Percentiles rank a stretch among this genome's conserved stretches.
These are phyloP conservation scores for Sebastiscus albofasciatus DNA, from an alignment of 2,797 vertebrate species.

Conservation along the genomic window DNA sequence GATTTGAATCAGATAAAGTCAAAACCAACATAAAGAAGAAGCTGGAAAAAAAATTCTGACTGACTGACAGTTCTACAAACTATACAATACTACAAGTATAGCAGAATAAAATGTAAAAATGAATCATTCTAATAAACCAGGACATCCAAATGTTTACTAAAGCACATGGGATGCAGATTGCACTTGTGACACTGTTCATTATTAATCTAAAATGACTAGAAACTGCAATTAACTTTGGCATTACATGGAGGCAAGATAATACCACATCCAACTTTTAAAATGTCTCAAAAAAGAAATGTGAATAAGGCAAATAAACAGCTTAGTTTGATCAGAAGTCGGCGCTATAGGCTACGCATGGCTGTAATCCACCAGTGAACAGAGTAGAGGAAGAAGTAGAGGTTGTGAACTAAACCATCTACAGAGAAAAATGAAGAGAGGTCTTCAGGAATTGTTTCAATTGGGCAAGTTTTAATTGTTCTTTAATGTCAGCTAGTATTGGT, in stretches of 20 bases:
- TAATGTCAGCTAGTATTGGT: too few relatives aligned
- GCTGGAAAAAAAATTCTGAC: neutral
- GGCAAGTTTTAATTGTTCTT: too few relatives aligned
- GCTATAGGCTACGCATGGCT: too few relatives aligned
- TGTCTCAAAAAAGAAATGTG: too few relatives aligned
- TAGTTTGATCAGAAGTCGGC: too few relatives aligned
- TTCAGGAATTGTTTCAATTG: too few relatives aligned
- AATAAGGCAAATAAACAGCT: too few relatives aligned
- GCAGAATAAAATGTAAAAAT: neutral
- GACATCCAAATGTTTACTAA: neutral
- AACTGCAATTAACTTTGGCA: neutral
- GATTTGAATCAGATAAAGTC: neutral
- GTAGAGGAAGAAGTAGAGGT: too few relatives aligned
- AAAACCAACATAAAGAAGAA: neutral
- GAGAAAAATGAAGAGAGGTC: too few relatives aligned
- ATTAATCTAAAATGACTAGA: neutral
- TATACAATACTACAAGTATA: neutral
- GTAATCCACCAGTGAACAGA: too few relatives aligned
- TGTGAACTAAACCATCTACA: too few relatives aligned
- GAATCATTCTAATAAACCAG: neutral
- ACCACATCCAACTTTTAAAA: neutral
- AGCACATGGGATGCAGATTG: neutral
- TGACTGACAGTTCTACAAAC: neutral
- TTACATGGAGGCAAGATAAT: neutral
- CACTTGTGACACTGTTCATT: neutral